phyloP scores from a whole-genome alignment of 92 coral and sea anemone genomes.

The Blastomussa wellsi region DNA sequence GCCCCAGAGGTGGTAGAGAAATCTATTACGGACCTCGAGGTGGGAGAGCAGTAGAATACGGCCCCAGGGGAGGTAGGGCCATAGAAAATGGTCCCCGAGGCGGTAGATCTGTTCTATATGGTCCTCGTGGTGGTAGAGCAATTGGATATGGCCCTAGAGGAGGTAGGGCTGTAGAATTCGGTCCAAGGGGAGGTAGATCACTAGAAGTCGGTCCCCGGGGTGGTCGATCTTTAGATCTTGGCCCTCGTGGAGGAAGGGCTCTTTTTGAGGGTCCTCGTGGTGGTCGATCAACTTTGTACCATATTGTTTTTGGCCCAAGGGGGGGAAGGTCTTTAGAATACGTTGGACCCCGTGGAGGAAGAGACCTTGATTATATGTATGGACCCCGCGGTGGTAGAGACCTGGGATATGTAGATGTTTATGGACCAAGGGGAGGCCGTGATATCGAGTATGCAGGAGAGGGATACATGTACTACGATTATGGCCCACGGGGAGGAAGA shows the following conservation, averaged over 20 bases:
- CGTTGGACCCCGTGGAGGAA: conserved; percentile 65
- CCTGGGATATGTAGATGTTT: conserved; percentile 21
- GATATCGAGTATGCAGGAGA: conserved; percentile 29
- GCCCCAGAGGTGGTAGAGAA: conserved; percentile 55
- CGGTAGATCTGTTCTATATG: conserved; percentile 36
- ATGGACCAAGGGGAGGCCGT: conserved; percentile 77
- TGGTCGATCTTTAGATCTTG: conserved; percentile 36
- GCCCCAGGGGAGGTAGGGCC: conserved; percentile 54
- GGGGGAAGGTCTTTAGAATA: conserved; percentile 40
- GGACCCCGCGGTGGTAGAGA: conserved; percentile 60
- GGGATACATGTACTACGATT: conserved; percentile 25
- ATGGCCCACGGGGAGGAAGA: conserved; percentile 74
- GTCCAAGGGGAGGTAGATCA: conserved; percentile 49
- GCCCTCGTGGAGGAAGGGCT: conserved; percentile 45
- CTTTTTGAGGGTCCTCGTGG: conserved; percentile 39
- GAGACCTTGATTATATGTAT: conserved; percentile 33
- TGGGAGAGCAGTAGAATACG: conserved; percentile 17
- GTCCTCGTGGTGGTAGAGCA: conserved; percentile 50
- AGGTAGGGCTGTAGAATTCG: conserved; percentile 27
- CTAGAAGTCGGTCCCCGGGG: conserved; percentile 43
- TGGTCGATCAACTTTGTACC: conserved; percentile 20
- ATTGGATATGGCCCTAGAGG: conserved; percentile 37
- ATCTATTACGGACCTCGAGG: conserved; percentile 29
- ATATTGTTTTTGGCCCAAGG: conserved; percentile 42
- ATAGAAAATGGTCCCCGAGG: conserved; percentile 48